Evolutionary conservation across 2,113 vertebrate species (phyloP).

Genomic region (Lepisosteus oculatus): DNA sequence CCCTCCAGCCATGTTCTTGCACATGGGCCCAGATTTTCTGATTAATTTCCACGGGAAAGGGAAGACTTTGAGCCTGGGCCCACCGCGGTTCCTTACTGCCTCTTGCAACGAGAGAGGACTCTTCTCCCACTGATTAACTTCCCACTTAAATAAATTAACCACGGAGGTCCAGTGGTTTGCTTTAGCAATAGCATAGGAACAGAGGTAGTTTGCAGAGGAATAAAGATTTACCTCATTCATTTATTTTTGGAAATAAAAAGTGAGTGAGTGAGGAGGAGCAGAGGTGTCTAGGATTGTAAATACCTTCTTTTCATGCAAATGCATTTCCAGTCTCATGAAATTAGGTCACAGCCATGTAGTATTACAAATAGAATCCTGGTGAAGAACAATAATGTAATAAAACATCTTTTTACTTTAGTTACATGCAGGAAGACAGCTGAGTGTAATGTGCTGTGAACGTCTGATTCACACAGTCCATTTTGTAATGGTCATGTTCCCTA

Average conservation of each 20-base stretch:
- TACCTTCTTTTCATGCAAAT: too few species aligned
- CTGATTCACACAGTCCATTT: too few species aligned
- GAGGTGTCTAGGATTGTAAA: neutral
- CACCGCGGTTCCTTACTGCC: neutral
- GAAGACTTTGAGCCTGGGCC: neutral
- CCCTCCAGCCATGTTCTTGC: conserved; percentile 26
- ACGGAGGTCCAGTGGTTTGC: neutral
- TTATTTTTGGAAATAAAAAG: neutral
- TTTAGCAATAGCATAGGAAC: neutral
- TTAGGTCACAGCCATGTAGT: too few species aligned
- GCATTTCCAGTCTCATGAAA: too few species aligned
- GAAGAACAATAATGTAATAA: too few species aligned
- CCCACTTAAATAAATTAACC: conserved; percentile 3
- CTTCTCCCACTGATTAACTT: neutral
- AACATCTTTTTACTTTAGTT: too few species aligned
- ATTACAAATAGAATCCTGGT: too few species aligned
- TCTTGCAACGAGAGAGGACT: neutral
- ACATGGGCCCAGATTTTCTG: neutral
- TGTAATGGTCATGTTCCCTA: too few species aligned
- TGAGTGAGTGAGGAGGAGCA: neutral
- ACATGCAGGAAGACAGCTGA: too few species aligned
- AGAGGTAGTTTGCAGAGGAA: neutral
- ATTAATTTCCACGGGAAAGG: neutral
- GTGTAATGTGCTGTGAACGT: too few species aligned
- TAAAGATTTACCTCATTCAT: neutral